Evolutionary conservation across 2,797 vertebrate species (phyloP), one percentile per base, ranked within the genome.

Genomic region (Myotis vivesi): DNA sequence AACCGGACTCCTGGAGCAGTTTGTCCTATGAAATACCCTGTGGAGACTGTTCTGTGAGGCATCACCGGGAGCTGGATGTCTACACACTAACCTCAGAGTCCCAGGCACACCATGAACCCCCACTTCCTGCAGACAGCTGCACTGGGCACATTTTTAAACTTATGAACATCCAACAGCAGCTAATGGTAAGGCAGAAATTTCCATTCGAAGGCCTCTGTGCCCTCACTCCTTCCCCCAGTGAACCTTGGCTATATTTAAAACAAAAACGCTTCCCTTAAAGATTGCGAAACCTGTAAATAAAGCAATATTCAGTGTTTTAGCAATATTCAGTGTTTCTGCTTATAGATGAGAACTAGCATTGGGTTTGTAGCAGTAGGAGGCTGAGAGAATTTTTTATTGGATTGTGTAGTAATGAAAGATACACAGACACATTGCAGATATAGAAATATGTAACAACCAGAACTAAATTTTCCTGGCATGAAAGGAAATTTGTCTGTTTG

Each of bases 81-180:
- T 99, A 99, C 97, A 99, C 98, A 25, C 97, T 99, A 95, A 99
- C 99, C 0, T 98, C 98, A 30, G 98, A 97, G 97, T 91, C 97
- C 7, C 92, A 89, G 44, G 59, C 94, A 0, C 91, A 38, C 22
- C 91, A 55, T 51, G 95, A 93, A 49, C 72, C 79, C 57, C 59
- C 68, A 3, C 41, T n/a, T 76, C 44, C 85, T 79, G 88, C 80
- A 55, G 96, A 97, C 57, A 83, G 44, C 36, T 95, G 96, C 72
- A 92, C 95, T 83, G 97, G 93, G 85, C 96, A 95, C 69, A 95
- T 97, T 72, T 96, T 87, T 89, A 97, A 97, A 87, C 97, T 97
- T 68, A 97, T 66, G 96, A 96, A 92, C 94, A 97, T 97, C 69
- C 97, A 97, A 20, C 97, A 97, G 92, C 96, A 97, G 46, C 94